These are phyloP conservation scores for Darevskia nairensis DNA, from an alignment of 2,797 vertebrate species.

Conservation along the genomic window DNA sequence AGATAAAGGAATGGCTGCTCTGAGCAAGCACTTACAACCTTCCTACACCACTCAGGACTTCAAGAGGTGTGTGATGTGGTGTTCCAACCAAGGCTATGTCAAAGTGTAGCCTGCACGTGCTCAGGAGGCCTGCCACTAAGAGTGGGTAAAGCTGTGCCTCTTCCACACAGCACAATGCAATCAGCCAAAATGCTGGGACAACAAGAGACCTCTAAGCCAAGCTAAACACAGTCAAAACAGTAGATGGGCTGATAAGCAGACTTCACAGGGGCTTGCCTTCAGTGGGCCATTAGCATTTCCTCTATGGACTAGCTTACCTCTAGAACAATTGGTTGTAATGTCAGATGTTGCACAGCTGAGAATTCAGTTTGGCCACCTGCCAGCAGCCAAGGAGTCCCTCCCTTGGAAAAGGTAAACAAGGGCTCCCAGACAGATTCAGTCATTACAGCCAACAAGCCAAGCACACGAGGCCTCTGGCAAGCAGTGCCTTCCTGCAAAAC, in stretches of 20 bases:
- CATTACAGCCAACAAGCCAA: constrained; percentile 65
- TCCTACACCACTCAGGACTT: background rate
- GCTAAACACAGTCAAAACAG: background rate
- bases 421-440: constrained; percentile 79
- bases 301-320: constrained; percentile 62
- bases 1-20: background rate
- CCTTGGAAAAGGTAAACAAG: constrained; percentile 81
- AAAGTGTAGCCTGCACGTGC: background rate
- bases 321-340: background rate
- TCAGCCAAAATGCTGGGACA: background rate
- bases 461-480: constrained; percentile 59
- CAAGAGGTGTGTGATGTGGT: background rate
- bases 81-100: background rate
- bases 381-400: constrained; percentile 68
- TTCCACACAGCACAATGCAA: background rate
- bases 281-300: background rate
- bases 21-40: background rate
- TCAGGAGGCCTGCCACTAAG: background rate
- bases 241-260: background rate
- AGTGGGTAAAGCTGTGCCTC: background rate
- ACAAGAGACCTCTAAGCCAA: background rate
- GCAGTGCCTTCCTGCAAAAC: constrained; percentile 82
- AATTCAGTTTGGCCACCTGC: constrained; percentile 69
- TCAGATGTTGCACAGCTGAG: constrained; percentile 70
- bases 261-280: background rate